These are phyloP conservation scores for Madoqua kirkii DNA, from an alignment of 2,113 vertebrate genomes.

Conservation along the genomic window DNA sequence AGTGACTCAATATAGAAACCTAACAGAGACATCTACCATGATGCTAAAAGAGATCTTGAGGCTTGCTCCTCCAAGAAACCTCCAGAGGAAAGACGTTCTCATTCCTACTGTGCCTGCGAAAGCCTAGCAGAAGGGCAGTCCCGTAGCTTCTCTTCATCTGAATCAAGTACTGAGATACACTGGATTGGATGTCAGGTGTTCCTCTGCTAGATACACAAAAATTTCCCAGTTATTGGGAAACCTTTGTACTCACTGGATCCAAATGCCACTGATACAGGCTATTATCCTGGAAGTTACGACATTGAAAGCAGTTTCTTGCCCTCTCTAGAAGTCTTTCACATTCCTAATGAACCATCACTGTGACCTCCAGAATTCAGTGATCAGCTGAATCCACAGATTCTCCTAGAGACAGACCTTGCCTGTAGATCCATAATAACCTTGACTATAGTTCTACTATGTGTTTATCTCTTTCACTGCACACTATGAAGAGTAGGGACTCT, in stretches of 20 bases:
- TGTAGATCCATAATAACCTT: background rate
- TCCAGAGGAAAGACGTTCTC: slow-evolving; percentile 90
- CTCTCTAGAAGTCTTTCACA: slow-evolving; percentile 91
- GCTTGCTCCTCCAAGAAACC: slow-evolving; percentile 91
- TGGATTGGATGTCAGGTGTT: slow-evolving; percentile 97
- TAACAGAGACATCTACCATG: slow-evolving; percentile 95
- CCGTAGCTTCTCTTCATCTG: slow-evolving; percentile 96
- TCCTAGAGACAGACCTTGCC: slow-evolving; percentile 75
- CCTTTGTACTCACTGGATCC: slow-evolving; percentile 90
- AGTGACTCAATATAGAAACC: slow-evolving; percentile 96
- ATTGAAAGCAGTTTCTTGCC: slow-evolving; percentile 97
- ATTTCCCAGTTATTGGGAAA: slow-evolving; percentile 92
- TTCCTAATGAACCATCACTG: slow-evolving; percentile 89
- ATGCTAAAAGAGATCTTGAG: slow-evolving; percentile 93
- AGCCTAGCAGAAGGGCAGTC: slow-evolving; percentile 97
- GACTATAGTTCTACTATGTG: background rate
- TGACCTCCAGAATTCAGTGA: slow-evolving; percentile 88
- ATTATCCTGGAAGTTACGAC: slow-evolving; percentile 96
- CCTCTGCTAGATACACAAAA: slow-evolving; percentile 97
- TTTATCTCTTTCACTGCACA: background rate
- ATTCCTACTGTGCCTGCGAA: slow-evolving; percentile 90
- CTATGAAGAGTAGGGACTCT: background rate
- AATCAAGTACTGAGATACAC: slow-evolving; percentile 97
- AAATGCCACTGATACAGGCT: slow-evolving; percentile 93
- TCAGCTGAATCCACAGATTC: slow-evolving; percentile 89